A percentile compares a stretch with the other conserved stretches of the same genome.
Evolutionary conservation across 2,888 invertebrate species (phyloP).

Genomic region (Yponomeuta evonymella): DNA sequence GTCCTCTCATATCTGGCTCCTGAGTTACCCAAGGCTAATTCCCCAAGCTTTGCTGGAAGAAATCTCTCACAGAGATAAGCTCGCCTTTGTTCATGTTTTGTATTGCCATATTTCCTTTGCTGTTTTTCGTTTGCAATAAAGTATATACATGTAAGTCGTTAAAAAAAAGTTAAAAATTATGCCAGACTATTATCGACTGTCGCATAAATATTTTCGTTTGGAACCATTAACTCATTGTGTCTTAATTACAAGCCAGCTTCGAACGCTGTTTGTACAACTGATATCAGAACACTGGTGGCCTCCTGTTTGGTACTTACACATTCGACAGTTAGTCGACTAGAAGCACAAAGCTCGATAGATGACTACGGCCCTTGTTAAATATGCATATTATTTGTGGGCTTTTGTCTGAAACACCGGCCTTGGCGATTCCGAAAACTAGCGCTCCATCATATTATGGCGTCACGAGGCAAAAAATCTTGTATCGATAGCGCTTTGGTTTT

Average conservation of each 20-base stretch:
- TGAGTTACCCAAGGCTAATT: no score
- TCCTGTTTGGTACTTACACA: neutral
- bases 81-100: no score
- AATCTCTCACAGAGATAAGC: no score
- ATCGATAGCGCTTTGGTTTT: neutral
- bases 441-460: neutral
- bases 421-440: neutral
- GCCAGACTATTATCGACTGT: neutral
- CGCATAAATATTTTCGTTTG: neutral
- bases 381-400: slow-evolving; percentile 37
- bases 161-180: neutral
- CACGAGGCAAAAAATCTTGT: neutral
- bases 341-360: slow-evolving; percentile 28
- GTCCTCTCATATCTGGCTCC: no score
- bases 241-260: slow-evolving; percentile 44
- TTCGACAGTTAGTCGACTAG: neutral
- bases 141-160: no score
- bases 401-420: slow-evolving; percentile 16
- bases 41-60: no score
- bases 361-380: slow-evolving; percentile 37
- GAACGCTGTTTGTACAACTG: slow-evolving; percentile 21
- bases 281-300: neutral
- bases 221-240: slow-evolving; percentile 31
- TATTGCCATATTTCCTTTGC: no score
- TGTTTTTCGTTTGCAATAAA: no score